Evolutionary conservation across 92 coral and sea anemone species (phyloP).

Genomic region (Desmophyllum pertusum): DNA sequence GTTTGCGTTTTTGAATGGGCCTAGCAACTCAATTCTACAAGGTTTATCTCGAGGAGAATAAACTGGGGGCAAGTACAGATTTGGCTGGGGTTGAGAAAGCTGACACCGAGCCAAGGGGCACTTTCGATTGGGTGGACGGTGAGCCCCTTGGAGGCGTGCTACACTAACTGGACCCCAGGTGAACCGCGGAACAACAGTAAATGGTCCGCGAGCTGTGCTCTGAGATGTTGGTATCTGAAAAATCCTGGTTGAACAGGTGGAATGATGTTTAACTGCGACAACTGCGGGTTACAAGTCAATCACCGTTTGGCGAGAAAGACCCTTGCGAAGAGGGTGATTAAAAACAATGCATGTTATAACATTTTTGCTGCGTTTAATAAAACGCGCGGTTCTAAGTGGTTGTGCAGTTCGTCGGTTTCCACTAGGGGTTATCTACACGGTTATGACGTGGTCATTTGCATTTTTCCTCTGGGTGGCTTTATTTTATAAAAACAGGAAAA

Average conservation of each 20-base stretch:
- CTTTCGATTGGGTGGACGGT: slow-evolving; percentile 37
- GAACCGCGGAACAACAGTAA: slow-evolving; percentile 32
- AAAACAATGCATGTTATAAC: no score
- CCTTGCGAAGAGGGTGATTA: slow-evolving; percentile 8
- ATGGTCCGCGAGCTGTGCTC: slow-evolving; percentile 13
- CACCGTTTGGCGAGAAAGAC: slow-evolving; percentile 30
- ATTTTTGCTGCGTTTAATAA: no score
- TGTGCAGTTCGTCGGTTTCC: no score
- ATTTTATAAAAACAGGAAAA: no score
- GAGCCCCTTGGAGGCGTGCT: not conserved
- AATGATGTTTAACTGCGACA: slow-evolving; percentile 12
- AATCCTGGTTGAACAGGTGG: slow-evolving; percentile 6
- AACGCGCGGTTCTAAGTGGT: no score
- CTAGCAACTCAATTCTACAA: not conserved
- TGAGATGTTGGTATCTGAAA: slow-evolving; percentile 18
- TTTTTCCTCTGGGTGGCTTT: no score
- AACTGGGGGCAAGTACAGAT: not conserved
- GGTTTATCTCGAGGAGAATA: not conserved
- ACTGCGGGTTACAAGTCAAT: not conserved
- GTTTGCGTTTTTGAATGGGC: no score
- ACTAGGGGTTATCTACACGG: no score
- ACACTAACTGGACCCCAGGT: slow-evolving; percentile 29
- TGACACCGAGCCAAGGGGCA: not conserved
- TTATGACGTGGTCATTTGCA: no score
- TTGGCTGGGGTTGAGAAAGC: slow-evolving; percentile 26